Percentiles rank a stretch among this genome's conserved stretches.
These are phyloP conservation scores for Vultur gryphus DNA, from an alignment of 2,797 vertebrate species.

Conservation along the genomic window DNA sequence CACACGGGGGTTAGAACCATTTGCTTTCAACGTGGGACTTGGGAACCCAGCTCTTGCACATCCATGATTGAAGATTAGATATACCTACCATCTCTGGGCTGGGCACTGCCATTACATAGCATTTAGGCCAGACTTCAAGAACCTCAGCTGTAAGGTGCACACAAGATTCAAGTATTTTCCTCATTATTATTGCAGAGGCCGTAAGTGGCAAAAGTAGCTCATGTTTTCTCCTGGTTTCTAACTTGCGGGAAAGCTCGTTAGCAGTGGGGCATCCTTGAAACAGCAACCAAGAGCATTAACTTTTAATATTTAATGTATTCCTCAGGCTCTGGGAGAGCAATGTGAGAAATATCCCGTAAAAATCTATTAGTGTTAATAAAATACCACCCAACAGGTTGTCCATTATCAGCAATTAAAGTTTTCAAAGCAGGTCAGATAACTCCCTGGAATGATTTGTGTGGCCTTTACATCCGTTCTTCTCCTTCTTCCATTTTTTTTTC, in stretches of 20 bases:
- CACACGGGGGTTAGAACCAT: background rate
- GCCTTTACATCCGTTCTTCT: conserved; percentile 49
- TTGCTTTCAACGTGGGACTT: background rate
- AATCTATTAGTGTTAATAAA: conserved; percentile 76
- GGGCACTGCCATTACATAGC: background rate
- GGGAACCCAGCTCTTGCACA: background rate
- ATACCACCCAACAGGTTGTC: conserved; percentile 70
- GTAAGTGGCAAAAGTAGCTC: conserved; percentile 47
- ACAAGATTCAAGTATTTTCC: background rate
- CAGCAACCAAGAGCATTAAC: conserved; percentile 63
- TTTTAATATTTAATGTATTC: conserved; percentile 77
- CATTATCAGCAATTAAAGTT: conserved; percentile 74
- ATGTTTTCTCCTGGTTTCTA: conserved; percentile 28
- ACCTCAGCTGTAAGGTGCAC: background rate
- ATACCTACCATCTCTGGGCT: background rate
- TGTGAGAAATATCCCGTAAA: conserved; percentile 75
- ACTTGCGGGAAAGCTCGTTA: conserved; percentile 75
- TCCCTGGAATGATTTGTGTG: conserved; percentile 35
- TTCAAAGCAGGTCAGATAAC: conserved; percentile 56
- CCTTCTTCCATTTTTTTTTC: conserved; percentile 14
- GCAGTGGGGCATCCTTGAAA: conserved; percentile 64
- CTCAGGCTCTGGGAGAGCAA: conserved; percentile 66
- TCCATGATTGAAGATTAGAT: background rate
- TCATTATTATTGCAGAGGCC: conserved; percentile 61
- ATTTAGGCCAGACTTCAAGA: background rate